phyloP scores from a whole-genome alignment of 2,113 vertebrate species.

The Guaruba guarouba region DNA sequence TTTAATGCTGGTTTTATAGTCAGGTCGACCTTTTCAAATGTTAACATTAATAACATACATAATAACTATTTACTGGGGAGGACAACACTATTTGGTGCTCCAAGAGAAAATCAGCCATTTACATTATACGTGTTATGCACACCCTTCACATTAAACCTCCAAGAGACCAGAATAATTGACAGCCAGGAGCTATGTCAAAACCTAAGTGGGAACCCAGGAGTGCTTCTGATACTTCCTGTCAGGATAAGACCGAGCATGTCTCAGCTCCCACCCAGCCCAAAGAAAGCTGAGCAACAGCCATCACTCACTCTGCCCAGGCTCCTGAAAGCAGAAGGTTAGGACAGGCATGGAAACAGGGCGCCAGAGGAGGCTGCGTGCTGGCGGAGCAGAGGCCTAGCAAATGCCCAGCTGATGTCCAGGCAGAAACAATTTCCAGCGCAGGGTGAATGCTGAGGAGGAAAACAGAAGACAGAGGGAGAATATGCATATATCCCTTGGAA shows the following conservation, averaged over 20 bases:
- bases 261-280: not conserved
- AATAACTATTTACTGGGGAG: not conserved
- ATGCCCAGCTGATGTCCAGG: too few species aligned
- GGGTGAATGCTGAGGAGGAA: not conserved
- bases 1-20: not conserved
- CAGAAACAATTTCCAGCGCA: not conserved
- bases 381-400: not conserved
- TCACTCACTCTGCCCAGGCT: not conserved
- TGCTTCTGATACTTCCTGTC: not conserved
- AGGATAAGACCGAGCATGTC: accelerated
- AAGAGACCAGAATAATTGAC: not conserved
- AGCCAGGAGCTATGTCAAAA: not conserved
- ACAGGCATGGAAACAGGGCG: not conserved
- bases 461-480: not conserved
- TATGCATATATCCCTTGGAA: not conserved
- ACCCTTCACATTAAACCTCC: not conserved
- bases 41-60: not conserved
- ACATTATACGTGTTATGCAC: not conserved
- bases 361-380: not conserved
- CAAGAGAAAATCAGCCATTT: not conserved
- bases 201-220: not conserved
- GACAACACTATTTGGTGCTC: not conserved
- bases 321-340: not conserved
- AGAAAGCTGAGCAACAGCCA: not conserved
- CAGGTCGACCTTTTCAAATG: not conserved